Evolutionary conservation across 2,888 invertebrate species (phyloP), one percentile per base, ranked within the genome.

Genomic region (Lathronympha strigana): DNA sequence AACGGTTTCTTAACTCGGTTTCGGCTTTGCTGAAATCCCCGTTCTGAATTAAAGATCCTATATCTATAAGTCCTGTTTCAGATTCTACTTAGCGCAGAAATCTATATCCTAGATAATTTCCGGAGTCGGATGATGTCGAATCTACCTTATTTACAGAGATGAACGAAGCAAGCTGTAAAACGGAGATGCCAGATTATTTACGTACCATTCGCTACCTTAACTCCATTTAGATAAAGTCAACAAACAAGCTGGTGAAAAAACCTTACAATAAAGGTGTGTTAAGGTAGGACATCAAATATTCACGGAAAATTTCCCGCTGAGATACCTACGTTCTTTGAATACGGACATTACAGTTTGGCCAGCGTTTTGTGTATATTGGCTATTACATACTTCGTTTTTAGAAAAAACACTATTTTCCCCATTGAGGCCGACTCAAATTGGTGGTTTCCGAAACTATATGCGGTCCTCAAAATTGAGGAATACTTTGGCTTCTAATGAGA

Each of bases 111-210:
- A 47, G n/a, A 47, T 47, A 13, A 47, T 47, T 47, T 47, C 47
- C 21, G 47, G 23, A 47, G 23, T 23, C 23, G n/a, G 19, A 3
- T n/a, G n/a, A 13, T 13, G 21, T 43, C 43, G 43, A 21, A 47
- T 47, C 23, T 23, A 17, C n/a, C n/a, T 23, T n/a, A 25, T 47
- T 47, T 25, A 6, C 23, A 23, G 23, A 23, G 23, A n/a, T n/a
- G 36, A 45, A 45, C 45, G 45, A 45, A 23, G 45, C 45, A 47
- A 23, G 47, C 47, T 47, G 2, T 5, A 47, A 6, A 47, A n/a
- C 47, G 23, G 47, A 47, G 47, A 47, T 47, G 21, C n/a, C 47
- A n/a, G 23, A 47, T n/a, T n/a, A 47, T 23, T 47, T 47, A n/a
- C 47, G 23, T 23, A 6, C 23, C n/a, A 47, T 47, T 47, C 47